phyloP scores from a whole-genome alignment of 2,113 vertebrate species.

The Empidonax alnorum region DNA sequence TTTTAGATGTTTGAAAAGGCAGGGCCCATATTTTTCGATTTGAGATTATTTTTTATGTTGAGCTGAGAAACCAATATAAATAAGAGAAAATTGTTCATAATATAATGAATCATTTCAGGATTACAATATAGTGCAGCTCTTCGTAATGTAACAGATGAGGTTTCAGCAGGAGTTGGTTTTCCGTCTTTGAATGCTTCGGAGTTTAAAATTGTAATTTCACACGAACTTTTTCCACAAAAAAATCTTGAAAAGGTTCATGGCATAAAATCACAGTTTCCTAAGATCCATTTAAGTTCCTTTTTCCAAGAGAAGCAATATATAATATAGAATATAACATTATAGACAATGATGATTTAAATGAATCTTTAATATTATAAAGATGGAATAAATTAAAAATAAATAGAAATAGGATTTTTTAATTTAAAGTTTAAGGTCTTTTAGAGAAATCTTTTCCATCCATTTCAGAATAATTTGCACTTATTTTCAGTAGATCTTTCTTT shows the following conservation, averaged over 20 bases:
- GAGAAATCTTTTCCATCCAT: not conserved
- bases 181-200: not conserved
- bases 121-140: not conserved
- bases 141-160: not conserved
- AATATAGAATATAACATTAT: not conserved
- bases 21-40: fast-evolving
- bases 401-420: not conserved
- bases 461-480: not conserved
- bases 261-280: not conserved
- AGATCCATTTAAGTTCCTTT: not conserved
- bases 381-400: not conserved
- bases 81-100: not conserved
- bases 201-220: not conserved
- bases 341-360: not conserved
- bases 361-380: not conserved
- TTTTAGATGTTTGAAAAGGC: not conserved
- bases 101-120: not conserved
- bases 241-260: not conserved
- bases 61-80: not conserved
- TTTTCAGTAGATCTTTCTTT: not conserved
- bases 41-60: not conserved
- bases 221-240: not conserved
- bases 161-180: not conserved
- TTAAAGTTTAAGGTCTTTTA: not conserved
- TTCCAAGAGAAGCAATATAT: not conserved